These are phyloP conservation scores for Monopterus albus DNA, from an alignment of 2,113 vertebrate genomes.

Conservation along the genomic window DNA sequence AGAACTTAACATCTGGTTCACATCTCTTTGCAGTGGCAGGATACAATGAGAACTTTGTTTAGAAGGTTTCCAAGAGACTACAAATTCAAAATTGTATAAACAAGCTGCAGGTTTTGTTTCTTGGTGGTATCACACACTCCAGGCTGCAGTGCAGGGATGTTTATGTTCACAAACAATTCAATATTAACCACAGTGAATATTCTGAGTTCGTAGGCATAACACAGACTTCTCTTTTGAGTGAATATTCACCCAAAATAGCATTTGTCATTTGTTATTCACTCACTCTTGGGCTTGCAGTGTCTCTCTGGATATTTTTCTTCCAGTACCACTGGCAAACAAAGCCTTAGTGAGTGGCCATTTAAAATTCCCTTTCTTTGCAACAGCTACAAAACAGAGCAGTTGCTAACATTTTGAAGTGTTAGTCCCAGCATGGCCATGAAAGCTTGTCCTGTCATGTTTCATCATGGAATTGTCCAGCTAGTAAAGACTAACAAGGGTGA, in stretches of 20 bases:
- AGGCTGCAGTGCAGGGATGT: conserved; percentile 49
- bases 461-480: conserved; percentile 79
- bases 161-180: conserved; percentile 63
- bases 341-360: conserved; percentile 50
- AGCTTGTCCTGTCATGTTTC: conserved; percentile 84
- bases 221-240: conserved; percentile 34
- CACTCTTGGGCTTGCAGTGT: conserved; percentile 29
- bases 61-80: neutral
- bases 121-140: conserved; percentile 12
- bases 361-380: conserved; percentile 64
- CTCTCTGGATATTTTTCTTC: conserved; percentile 37
- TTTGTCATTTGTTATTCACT: conserved; percentile 49
- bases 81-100: conserved; percentile 4
- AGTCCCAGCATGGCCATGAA: conserved; percentile 76
- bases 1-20: neutral
- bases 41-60: neutral
- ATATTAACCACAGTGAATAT: conserved; percentile 54
- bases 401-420: conserved; percentile 65
- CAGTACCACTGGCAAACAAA: conserved; percentile 57
- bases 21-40: neutral
- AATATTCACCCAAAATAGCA: conserved; percentile 55
- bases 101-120: conserved; percentile 36
- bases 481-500: conserved; percentile 81
- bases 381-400: conserved; percentile 70
- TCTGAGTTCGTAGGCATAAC: conserved; percentile 47